Evolutionary conservation across 2,888 invertebrate genomes (phyloP), one percentile per base, ranked within the genome.

Genomic region (Campaea margaritaria): DNA sequence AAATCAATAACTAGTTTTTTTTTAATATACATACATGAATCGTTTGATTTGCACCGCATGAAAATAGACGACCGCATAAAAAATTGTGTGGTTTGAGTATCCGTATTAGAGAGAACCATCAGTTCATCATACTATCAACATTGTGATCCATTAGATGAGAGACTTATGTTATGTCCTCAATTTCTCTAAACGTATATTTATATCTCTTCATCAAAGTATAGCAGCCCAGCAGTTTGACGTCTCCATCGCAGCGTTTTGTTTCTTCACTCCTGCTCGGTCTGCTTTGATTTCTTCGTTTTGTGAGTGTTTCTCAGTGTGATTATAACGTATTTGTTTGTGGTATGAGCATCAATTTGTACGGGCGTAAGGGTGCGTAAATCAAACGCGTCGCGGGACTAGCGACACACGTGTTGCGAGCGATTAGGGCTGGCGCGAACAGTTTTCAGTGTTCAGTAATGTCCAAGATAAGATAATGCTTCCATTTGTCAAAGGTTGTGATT

Each of bases 311-410:
- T 31, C 31, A 46, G 64, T 72, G 70, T 70, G 72, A 72, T 73
- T 72, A 76, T 81, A 76, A 69, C 70, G 73, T 69, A 75, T 82
- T 80, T 76, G 82, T 79, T 78, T 70, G 73, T 68, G 76, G 79
- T 75, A 77, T 79, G 80, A 76, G 68, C 73, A 67, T 76, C 79
- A 83, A 83, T 83, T 83, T 83, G 83, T 83, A 77, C 71, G 70
- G 73, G 69, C 70, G 72, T 77, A 75, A 79, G 80, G 78, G 80
- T 71, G 78, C 78, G 86, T 89, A 88, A 87, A 89, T 89, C 88
- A 89, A 85, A 86, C 73, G 81, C 69, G 76, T 81, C 77, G 74
- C 75, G 74, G 72, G 70, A 42, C 62, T 65, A 70, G 72, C 72
- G 71, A 71, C 81, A 79, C 87, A 88, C 83, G 81, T 87, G 88